These are phyloP conservation scores for Oligia strigilis DNA, from an alignment of 2,888 invertebrate genomes.

Conservation along the genomic window DNA sequence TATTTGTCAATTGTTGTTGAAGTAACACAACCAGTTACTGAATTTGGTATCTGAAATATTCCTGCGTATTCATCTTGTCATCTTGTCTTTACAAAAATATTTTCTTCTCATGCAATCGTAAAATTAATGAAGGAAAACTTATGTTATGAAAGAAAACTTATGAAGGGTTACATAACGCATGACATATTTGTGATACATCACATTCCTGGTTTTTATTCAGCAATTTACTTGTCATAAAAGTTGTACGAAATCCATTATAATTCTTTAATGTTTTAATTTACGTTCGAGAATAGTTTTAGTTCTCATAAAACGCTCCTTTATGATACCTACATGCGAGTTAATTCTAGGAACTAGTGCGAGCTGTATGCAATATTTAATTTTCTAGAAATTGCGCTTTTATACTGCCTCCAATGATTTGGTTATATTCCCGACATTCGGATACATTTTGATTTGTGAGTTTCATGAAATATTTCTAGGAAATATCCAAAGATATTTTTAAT, in stretches of 20 bases:
- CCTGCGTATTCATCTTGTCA: not conserved
- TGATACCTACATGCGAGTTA: constrained; percentile 13
- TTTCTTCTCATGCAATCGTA: not conserved
- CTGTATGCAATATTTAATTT: constrained; percentile 23
- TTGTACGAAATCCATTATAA: constrained; percentile 10
- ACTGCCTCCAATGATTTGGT: constrained; percentile 24
- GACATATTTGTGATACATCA: not conserved
- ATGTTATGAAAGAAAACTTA: not conserved
- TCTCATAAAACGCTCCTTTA: constrained; percentile 36
- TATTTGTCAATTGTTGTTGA: too few species aligned
- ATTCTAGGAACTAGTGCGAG: constrained; percentile 5
- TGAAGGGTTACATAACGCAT: not conserved
- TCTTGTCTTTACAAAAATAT: not conserved
- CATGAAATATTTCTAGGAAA: constrained; percentile 7
- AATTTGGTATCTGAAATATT: not conserved
- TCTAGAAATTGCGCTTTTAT: constrained; percentile 3
- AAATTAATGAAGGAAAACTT: not conserved
- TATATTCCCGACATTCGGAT: constrained; percentile 25
- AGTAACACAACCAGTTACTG: too few species aligned
- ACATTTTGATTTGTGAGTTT: constrained; percentile 22
- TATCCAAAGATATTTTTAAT: constrained; percentile 1
- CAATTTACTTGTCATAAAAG: constrained; percentile 18
- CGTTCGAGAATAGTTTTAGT: constrained; percentile 25
- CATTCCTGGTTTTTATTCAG: not conserved
- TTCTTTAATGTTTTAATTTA: constrained; percentile 33